Base-by-base conservation (phyloP, 2,113 vertebrate species). In the Serinus canaria region DNA sequence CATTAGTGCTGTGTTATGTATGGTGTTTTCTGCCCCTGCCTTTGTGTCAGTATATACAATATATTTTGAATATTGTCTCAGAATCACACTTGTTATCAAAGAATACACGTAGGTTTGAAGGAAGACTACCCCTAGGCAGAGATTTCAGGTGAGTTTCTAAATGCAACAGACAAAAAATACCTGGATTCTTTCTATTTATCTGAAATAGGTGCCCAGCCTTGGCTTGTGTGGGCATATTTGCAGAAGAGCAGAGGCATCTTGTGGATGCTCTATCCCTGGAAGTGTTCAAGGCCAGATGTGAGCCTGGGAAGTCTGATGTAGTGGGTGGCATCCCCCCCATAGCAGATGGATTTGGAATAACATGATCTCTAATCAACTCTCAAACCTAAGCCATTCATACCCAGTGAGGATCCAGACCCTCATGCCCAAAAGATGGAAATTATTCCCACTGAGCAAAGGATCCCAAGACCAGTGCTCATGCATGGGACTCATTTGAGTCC, bases 401-500 rank as follows among this genome's bases (percentile, higher is more conserved):
- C 44, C 49, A 73, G 13, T 1, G 2, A 50, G 22, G 28, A 39
- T 22, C 13, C 7, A 30, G 13, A 41, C 4, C 10, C 31, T 11
- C 23, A 10, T 0, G 1, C 30, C 17, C 5, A 72, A 55, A 59
- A 19, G 15, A 47, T 2, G 13, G 44, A 85, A 89, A 75, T 1
- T 37, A 49, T 16, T 72, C 13, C 49, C 35, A 39, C 3, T 15
- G 44, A 83, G 21, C 23, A 90, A 84, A 83, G 20, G 21, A 27
- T 13, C 16, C 25, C 21, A 63, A 43, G 9, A 79, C 49, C 9
- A 27, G 53, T 47, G 68, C 47, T 76, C 18, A 43, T 31, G 35
- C 7, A 50, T 1, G 0, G 30, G 27, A 50, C 9, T 49, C 44
- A n/a, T n/a, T n/a, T n/a, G n/a, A n/a, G n/a, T n/a, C n/a, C n/a